These are phyloP conservation scores for Galago senegalensis DNA, from an alignment of 2,797 vertebrate species.

Conservation along the genomic window DNA sequence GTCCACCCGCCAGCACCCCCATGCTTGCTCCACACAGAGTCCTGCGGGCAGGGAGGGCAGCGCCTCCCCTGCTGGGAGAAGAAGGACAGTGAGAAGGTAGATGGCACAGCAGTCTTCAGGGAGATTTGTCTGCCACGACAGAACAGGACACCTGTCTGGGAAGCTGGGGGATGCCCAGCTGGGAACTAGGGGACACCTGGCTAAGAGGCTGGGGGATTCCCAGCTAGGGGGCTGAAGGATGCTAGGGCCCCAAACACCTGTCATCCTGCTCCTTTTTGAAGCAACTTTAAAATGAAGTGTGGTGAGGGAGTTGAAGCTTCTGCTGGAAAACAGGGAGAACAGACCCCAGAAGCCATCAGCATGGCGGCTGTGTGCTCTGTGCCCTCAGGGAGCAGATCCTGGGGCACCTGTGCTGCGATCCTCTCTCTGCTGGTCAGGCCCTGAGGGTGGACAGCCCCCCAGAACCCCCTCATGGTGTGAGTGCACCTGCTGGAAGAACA, in stretches of 20 bases:
- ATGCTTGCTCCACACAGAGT: no score
- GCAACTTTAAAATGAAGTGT: neutral
- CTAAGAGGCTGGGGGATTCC: neutral
- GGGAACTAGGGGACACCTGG: neutral
- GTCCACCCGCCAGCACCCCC: neutral
- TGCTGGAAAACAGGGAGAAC: neutral
- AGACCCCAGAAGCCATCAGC: rapidly evolving
- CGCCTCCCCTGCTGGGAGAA: neutral
- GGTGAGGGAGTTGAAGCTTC: neutral
- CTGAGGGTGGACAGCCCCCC: rapidly evolving
- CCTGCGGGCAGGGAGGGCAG: no score
- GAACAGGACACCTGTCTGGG: neutral
- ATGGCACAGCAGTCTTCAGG: rapidly evolving
- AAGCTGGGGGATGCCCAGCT: no score
- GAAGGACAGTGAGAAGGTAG: rapidly evolving
- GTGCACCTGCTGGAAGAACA: neutral
- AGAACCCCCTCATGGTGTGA: no score
- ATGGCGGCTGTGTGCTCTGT: rapidly evolving
- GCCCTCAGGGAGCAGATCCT: rapidly evolving
- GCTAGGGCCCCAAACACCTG: no score
- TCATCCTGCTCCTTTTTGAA: neutral
- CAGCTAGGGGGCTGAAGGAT: no score
- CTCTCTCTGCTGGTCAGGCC: neutral
- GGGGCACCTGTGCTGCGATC: rapidly evolving
- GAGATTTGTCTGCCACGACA: neutral